Evolutionary conservation across 2,113 vertebrate species (phyloP).

Genomic region (Aspidoscelis tigris): DNA sequence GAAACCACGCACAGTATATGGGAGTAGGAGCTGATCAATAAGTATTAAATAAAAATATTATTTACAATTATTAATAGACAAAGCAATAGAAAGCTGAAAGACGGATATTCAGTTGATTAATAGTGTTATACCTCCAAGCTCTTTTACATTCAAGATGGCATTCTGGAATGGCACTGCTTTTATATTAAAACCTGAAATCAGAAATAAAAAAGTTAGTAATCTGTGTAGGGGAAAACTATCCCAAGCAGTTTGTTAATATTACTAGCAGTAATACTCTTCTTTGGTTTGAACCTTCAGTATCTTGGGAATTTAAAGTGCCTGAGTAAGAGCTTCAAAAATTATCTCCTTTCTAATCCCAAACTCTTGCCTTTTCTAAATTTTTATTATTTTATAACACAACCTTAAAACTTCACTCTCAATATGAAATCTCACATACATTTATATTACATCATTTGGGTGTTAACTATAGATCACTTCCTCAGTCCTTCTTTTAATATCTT

Average conservation of each 20-base stretch:
- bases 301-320: background rate
- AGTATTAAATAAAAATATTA: constrained; percentile 2
- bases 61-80: constrained; percentile 24
- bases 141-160: constrained; percentile 97
- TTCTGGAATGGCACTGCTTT: constrained; percentile 97
- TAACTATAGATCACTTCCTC: too few species aligned
- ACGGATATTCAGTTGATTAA: constrained; percentile 51
- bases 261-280: background rate
- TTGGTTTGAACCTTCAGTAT: background rate
- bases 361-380: background rate
- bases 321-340: background rate
- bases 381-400: too few species aligned
- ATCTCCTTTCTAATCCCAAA: background rate
- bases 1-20: background rate
- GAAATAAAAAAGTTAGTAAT: constrained; percentile 61
- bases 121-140: constrained; percentile 92
- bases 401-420: too few species aligned
- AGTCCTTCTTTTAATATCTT: too few species aligned
- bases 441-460: too few species aligned
- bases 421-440: too few species aligned
- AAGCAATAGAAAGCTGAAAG: constrained; percentile 32
- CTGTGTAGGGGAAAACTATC: background rate
- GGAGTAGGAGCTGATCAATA: background rate
- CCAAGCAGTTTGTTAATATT: constrained; percentile 20
- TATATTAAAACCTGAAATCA: constrained; percentile 93